Evolutionary conservation across 2,797 vertebrate genomes (phyloP).

Genomic region (Phyllotis vaccarum): DNA sequence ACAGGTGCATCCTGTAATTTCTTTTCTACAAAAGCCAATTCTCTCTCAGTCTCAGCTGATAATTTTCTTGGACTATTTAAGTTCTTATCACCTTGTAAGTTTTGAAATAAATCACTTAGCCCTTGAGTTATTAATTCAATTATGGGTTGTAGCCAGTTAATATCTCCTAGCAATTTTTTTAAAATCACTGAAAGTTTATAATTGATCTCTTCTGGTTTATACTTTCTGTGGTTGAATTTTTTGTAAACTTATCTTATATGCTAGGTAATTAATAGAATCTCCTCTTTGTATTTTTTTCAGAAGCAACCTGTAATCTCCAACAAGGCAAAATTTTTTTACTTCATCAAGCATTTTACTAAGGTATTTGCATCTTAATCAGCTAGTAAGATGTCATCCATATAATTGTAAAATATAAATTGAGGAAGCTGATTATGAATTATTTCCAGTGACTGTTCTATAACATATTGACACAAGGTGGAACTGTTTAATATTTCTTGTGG

Average conservation of each 20-base stretch:
- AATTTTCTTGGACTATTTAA: neutral
- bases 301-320: neutral
- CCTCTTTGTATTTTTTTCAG: neutral
- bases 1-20: neutral
- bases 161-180: neutral
- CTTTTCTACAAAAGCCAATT: neutral
- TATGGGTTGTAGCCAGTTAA: no score
- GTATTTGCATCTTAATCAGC: neutral
- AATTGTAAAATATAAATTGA: neutral
- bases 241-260: neutral
- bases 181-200: neutral
- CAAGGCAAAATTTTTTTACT: neutral
- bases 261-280: neutral
- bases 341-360: neutral
- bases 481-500: neutral
- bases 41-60: neutral
- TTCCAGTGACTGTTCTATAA: neutral
- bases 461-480: neutral
- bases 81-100: neutral
- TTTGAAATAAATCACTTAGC: neutral
- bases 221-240: neutral
- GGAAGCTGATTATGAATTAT: neutral
- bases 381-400: neutral
- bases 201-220: neutral
- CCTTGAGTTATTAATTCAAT: neutral